Percentiles rank a stretch among this genome's conserved stretches.
These are phyloP conservation scores for Thripadectes ignobilis DNA, from an alignment of 2,797 vertebrate genomes.

Conservation along the genomic window DNA sequence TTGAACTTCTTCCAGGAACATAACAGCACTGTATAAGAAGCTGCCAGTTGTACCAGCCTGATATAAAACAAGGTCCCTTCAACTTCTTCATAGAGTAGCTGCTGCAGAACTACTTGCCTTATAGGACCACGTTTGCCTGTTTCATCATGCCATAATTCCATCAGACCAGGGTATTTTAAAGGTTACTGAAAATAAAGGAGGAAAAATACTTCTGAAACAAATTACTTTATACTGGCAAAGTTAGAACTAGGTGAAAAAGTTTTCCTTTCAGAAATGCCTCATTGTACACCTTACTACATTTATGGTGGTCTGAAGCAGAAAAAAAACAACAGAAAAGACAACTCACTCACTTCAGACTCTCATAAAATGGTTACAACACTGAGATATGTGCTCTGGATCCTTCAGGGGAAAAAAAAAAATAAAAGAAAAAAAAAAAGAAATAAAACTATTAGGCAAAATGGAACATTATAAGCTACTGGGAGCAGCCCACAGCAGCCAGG, in stretches of 20 bases:
- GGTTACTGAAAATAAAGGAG: not conserved
- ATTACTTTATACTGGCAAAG: not conserved
- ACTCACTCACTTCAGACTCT: not conserved
- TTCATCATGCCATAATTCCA: not conserved
- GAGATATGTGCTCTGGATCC: not conserved
- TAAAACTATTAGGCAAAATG: not conserved
- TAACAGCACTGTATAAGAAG: not conserved
- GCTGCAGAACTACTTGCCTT: not conserved
- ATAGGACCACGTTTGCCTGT: not conserved
- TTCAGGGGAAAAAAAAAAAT: not conserved
- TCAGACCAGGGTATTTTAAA: not conserved
- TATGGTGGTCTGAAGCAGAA: not conserved
- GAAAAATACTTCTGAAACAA: not conserved
- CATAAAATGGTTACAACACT: not conserved
- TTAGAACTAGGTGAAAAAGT: not conserved
- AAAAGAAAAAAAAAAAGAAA: not conserved
- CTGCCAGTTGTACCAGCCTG: not conserved
- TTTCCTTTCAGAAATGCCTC: not conserved
- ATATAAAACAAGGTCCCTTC: constrained; percentile 13
- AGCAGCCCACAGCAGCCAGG: not conserved
- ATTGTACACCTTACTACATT: not conserved
- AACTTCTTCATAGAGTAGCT: not conserved
- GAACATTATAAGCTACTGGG: not conserved
- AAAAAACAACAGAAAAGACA: not conserved
- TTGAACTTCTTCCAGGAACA: not conserved